Conservation (phyloP, 2,113 vertebrate genomes). For the Regulus satrapa region DNA sequence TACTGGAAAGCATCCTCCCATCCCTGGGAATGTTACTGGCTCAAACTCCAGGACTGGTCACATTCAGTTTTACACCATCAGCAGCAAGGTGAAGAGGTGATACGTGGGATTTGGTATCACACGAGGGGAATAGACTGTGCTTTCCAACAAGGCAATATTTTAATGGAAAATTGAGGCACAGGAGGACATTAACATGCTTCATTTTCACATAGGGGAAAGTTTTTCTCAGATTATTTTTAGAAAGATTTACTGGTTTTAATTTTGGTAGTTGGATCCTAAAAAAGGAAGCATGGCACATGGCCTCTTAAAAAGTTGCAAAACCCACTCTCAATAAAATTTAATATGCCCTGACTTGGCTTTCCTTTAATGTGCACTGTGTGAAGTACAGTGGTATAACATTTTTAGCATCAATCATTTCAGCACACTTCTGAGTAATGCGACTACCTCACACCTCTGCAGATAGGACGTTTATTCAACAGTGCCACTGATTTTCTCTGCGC, state of each 20-base stretch:
- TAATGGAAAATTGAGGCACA: slow-evolving; percentile 17
- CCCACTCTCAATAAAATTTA: slow-evolving; percentile 55
- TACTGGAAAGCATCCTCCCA: fast-evolving
- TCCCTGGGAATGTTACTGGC: background rate
- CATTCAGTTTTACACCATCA: background rate
- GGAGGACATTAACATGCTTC: slow-evolving; percentile 28
- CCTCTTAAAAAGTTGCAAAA: slow-evolving; percentile 60
- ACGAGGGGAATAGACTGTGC: background rate
- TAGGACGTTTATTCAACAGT: background rate
- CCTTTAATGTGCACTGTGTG: slow-evolving; percentile 40
- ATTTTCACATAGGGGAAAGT: slow-evolving; percentile 29
- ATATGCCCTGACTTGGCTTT: slow-evolving; percentile 44
- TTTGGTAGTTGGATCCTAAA: slow-evolving; percentile 49
- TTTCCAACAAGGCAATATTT: background rate
- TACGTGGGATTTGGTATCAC: fast-evolving
- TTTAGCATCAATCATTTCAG: slow-evolving; percentile 39
- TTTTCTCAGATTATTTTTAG: slow-evolving; percentile 59
- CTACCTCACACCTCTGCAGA: slow-evolving; percentile 26
- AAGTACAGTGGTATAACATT: background rate
- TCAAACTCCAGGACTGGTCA: background rate
- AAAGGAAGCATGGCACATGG: slow-evolving; percentile 54
- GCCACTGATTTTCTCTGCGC: background rate
- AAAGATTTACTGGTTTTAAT: slow-evolving; percentile 62
- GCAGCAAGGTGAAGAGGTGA: background rate
- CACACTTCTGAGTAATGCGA: background rate